phyloP scores from a whole-genome alignment of 1,140 invertebrate species.

The Sitobion miscanthi region DNA sequence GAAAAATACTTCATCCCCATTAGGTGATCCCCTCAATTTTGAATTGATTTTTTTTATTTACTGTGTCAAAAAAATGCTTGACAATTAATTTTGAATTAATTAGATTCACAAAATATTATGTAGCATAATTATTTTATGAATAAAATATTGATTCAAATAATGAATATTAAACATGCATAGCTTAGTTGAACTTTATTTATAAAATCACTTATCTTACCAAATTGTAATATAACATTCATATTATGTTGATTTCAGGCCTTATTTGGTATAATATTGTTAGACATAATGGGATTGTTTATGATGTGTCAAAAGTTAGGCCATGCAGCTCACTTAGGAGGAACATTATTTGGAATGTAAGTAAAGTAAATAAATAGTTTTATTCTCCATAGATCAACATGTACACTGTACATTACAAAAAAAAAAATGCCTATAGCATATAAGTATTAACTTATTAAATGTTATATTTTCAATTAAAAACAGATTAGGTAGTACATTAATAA shows the following conservation, averaged over 20 bases:
- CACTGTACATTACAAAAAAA: neutral
- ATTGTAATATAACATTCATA: neutral
- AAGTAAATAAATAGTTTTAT: neutral
- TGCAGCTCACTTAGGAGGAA: constrained; percentile 96
- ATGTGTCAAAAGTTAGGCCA: constrained; percentile 96
- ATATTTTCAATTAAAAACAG: too few species aligned
- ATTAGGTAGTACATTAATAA: too few species aligned
- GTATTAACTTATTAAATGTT: too few species aligned
- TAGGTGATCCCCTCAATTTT: neutral
- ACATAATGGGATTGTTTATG: constrained; percentile 79
- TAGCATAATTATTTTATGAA: constrained; percentile 54
- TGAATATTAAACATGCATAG: neutral
- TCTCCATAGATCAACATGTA: neutral
- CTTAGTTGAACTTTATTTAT: neutral
- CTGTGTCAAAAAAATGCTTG: neutral
- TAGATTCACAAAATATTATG: neutral
- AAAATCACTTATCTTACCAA: neutral
- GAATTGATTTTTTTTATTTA: constrained; percentile 44
- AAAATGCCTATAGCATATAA: neutral
- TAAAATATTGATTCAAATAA: constrained; percentile 54
- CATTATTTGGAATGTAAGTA: constrained; percentile 87
- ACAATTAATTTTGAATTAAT: neutral
- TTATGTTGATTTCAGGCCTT: constrained; percentile 71
- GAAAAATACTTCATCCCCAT: neutral
- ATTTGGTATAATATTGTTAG: constrained; percentile 83